Base-by-base conservation (phyloP, 2,113 vertebrate species). In the Oncorhynchus tshawytscha region DNA sequence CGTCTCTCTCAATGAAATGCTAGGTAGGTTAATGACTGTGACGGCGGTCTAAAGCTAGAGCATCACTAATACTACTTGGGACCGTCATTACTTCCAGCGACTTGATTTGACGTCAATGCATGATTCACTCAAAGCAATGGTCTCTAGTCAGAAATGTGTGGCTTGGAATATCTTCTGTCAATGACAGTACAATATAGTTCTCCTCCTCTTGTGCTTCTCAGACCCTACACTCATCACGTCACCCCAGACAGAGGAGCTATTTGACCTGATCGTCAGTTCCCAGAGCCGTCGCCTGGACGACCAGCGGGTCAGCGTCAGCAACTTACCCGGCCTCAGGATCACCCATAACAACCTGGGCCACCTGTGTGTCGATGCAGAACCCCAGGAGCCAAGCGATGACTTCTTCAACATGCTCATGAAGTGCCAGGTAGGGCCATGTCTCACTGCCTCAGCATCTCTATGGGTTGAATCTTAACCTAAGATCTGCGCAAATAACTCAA, bases 331-430 rank as follows among this genome's bases (percentile, higher is more conserved):
- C 8, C 94, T 99, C 15, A 90, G 97, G 65, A 95, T 99, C 70
- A 99, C 97, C 0, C 96, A 95, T 25, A 97, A 96, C 90, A 99
- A 99, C 82, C 86, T 96, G 88, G 95, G 95, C 4, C 97, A 97
- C 90, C 94, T 99, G 80, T 92, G 95, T 0, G 91, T 94, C 0
- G 96, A 99, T 0, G 91, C 92, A 2, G 96, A 97, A 0, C 86
- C 94, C 16, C 95, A 96, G 83, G 97, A 98, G 76, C 97, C 97
- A 0, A 94, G 96, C 0, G 97, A 99, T 0, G 97, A 99, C 77
- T 99, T 99, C 91, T 99, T 99, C 91, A 98, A 98, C 94, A 99
- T 99, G 97, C 95, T 99, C 22, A 96, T 99, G 86, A 98, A 98
- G 88, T 99, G 96, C 83, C 98, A 99, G 96, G 98, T 98, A 83